Evolutionary conservation across 2,888 invertebrate genomes (phyloP).

Genomic region (Cyrtodaria siliqua): DNA sequence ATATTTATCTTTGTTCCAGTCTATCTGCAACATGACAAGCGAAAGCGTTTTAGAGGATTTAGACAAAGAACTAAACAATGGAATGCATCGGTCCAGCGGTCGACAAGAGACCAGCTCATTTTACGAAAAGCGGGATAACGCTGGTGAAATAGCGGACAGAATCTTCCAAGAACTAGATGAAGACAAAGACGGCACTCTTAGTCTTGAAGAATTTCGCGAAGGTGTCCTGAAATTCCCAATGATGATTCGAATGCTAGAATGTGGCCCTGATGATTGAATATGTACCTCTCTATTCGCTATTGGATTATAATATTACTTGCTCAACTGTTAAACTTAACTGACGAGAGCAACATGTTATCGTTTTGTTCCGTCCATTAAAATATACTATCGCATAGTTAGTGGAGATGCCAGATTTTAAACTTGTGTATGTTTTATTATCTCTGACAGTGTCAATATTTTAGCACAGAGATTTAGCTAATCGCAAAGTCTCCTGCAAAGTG

Average conservation of each 20-base stretch:
- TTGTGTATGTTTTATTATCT: no score
- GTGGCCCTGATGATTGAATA: conserved; percentile 38
- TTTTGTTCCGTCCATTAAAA: no score
- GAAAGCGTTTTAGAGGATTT: conserved; percentile 43
- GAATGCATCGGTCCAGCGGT: neutral
- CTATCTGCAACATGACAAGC: conserved; percentile 54
- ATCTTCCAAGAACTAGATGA: conserved; percentile 56
- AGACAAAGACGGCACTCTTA: conserved; percentile 60
- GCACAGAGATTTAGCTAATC: no score
- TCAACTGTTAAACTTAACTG: no score
- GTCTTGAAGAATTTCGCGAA: conserved; percentile 59
- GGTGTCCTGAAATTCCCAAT: conserved; percentile 55
- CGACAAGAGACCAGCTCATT: neutral
- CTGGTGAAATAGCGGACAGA: conserved; percentile 49
- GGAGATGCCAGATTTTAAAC: no score
- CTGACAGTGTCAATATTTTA: no score
- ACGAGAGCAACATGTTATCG: no score
- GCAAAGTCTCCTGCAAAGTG: no score
- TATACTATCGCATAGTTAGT: no score
- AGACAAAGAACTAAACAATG: conserved; percentile 33
- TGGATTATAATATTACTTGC: no score
- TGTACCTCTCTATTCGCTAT: no score
- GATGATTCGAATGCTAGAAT: conserved; percentile 59
- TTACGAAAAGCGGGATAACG: conserved; percentile 42
- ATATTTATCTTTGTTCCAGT: conserved; percentile 47